These are phyloP conservation scores for Catocala sponsa DNA, from an alignment of 2,888 invertebrate species.

Conservation along the genomic window DNA sequence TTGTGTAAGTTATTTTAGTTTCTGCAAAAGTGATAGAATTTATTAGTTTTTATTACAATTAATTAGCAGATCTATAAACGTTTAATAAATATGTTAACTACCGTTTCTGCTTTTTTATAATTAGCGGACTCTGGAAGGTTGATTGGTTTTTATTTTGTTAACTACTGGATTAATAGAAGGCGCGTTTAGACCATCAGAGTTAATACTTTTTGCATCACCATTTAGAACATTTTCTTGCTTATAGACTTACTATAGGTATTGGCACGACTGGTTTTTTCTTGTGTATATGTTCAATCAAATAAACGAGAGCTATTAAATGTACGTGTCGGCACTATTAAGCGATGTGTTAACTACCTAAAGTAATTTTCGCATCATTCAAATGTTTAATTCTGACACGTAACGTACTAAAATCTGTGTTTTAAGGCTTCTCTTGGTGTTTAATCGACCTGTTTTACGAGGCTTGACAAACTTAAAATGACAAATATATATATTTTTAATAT, in stretches of 20 bases:
- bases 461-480: too few relatives aligned
- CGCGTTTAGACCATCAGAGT: constrained; percentile 39
- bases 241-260: constrained; percentile 5
- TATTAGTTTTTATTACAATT: constrained; percentile 61
- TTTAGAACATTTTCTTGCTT: constrained; percentile 27
- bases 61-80: constrained; percentile 58
- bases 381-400: constrained; percentile 5
- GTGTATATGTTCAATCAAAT: constrained; percentile 13
- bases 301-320: constrained; percentile 41
- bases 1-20: constrained; percentile 64
- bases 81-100: constrained; percentile 57
- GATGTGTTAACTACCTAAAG: constrained; percentile 21
- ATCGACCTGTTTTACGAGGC: too few relatives aligned
- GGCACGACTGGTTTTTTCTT: constrained; percentile 19
- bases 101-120: constrained; percentile 56
- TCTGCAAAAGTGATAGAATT: constrained; percentile 61
- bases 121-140: constrained; percentile 46
- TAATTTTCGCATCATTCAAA: constrained; percentile 20
- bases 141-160: constrained; percentile 52
- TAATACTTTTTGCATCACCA: constrained; percentile 37
- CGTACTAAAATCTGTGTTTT: background rate
- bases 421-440: too few relatives aligned
- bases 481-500: too few relatives aligned
- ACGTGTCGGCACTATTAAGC: constrained; percentile 24
- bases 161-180: constrained; percentile 49